Evolutionary conservation across 2,797 vertebrate genomes (phyloP).

Genomic region (Tapirus indicus): DNA sequence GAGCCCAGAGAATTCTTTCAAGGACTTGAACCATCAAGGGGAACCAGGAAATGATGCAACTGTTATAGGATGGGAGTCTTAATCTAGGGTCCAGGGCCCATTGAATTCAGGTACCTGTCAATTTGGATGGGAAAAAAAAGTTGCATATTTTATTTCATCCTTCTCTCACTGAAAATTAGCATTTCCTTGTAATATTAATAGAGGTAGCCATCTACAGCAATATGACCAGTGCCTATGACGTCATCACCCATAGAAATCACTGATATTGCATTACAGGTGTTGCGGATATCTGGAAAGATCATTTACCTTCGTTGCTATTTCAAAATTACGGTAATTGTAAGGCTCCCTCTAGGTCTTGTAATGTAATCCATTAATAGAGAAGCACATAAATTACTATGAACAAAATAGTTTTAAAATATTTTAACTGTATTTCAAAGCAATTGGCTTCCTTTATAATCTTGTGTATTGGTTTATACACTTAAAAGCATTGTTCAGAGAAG

Average conservation of each 20-base stretch:
- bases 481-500: neutral
- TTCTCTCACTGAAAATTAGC: neutral
- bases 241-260: neutral
- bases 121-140: neutral
- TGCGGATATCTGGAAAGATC: neutral
- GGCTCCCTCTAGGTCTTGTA: neutral
- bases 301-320: rapidly evolving
- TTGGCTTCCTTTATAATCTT: neutral
- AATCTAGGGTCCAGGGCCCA: neutral
- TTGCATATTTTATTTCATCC: neutral
- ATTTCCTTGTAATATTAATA: neutral
- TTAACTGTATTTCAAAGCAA: neutral
- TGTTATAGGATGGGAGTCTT: neutral
- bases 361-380: rapidly evolving
- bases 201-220: neutral
- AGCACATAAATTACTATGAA: neutral
- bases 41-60: neutral
- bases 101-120: neutral
- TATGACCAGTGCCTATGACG: neutral
- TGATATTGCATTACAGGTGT: rapidly evolving
- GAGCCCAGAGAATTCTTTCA: neutral
- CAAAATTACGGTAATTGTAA: neutral
- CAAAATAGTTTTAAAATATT: neutral
- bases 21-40: neutral
- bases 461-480: neutral